Evolutionary conservation across 2,113 vertebrate genomes (phyloP).

Genomic region (Coracopsis vasa): DNA sequence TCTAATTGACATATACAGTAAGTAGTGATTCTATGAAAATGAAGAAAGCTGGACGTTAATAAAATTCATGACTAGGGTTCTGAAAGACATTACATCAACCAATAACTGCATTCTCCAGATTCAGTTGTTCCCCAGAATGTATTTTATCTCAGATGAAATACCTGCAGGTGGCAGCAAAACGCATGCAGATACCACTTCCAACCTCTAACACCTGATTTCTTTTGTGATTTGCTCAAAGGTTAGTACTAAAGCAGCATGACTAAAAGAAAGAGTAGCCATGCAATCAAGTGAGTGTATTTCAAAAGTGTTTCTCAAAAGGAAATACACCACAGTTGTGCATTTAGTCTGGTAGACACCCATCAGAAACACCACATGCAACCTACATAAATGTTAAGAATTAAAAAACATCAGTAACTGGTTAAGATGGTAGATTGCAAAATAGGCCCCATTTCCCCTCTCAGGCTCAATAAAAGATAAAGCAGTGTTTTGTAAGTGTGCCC

Average conservation of each 20-base stretch:
- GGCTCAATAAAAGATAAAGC: neutral
- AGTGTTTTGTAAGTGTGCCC: neutral
- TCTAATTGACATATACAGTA: conserved; percentile 72
- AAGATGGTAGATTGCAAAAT: neutral
- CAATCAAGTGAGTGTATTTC: neutral
- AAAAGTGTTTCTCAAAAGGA: neutral
- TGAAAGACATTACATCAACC: neutral
- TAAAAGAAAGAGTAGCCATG: neutral
- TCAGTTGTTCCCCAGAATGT: neutral
- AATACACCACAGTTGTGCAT: neutral
- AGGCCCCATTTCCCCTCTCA: neutral
- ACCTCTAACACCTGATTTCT: neutral
- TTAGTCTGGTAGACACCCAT: neutral
- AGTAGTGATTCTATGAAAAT: conserved; percentile 69
- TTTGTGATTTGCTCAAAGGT: neutral
- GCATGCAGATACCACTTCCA: conserved; percentile 12
- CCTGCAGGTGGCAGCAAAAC: conserved; percentile 48
- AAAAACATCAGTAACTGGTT: neutral
- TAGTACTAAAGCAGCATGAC: conserved; percentile 23
- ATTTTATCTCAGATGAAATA: neutral
- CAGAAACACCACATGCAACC: conserved; percentile 8
- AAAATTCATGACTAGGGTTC: conserved; percentile 6
- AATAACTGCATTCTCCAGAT: neutral
- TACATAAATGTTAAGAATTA: neutral
- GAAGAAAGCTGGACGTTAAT: conserved; percentile 53